A percentile compares a stretch with the other conserved stretches of the same genome.
Evolutionary conservation across 2,797 vertebrate genomes (phyloP).

Genomic region (Erethizon dorsatum): DNA sequence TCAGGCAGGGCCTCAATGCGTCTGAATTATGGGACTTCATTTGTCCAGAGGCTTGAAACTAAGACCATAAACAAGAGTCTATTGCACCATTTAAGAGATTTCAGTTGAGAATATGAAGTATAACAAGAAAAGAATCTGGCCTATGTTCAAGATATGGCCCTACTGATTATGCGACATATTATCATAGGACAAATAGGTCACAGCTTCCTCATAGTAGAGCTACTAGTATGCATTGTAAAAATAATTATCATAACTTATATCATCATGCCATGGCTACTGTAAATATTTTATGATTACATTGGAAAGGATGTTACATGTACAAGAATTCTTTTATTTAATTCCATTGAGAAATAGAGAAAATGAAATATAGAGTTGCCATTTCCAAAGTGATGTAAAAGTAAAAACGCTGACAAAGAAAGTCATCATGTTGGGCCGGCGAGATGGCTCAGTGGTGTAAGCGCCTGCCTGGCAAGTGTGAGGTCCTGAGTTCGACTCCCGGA

Average conservation of each 20-base stretch:
- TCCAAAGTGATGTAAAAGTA: constrained; percentile 12
- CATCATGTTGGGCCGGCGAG: too few species aligned
- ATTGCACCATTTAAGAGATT: not conserved
- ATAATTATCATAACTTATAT: not conserved
- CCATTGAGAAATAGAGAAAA: not conserved
- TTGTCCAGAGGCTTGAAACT: not conserved
- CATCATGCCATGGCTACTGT: not conserved
- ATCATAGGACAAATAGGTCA: not conserved
- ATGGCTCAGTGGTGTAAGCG: too few species aligned
- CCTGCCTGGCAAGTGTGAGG: too few species aligned
- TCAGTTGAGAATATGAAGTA: not conserved
- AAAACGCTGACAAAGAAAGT: constrained; percentile 1
- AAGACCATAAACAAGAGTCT: not conserved
- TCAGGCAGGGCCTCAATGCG: fast-evolving
- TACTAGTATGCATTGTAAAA: not conserved
- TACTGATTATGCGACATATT: not conserved
- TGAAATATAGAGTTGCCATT: not conserved
- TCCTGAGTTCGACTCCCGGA: too few species aligned
- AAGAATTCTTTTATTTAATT: constrained; percentile 3
- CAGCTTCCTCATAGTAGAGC: not conserved
- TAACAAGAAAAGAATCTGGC: not conserved
- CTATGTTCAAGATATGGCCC: not conserved
- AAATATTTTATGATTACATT: not conserved
- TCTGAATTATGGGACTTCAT: not conserved
- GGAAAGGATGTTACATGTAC: not conserved